phyloP scores from a whole-genome alignment of 2,113 vertebrate species.

The Tupaia tana region DNA sequence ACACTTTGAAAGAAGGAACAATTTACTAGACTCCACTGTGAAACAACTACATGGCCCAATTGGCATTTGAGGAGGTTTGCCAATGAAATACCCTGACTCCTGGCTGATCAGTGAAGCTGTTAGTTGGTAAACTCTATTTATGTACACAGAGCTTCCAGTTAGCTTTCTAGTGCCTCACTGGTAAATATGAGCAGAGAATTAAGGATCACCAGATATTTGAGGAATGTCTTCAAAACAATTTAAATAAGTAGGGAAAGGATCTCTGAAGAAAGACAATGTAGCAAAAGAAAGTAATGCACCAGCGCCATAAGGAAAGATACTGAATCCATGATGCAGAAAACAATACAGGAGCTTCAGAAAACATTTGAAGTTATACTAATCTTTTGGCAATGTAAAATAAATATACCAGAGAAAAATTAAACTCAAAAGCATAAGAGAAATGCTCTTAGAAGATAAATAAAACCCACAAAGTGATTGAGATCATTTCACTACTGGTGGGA shows the following conservation, averaged over 20 bases:
- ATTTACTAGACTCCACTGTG: background rate
- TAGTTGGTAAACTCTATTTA: background rate
- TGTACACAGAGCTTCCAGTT: background rate
- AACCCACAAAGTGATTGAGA: background rate
- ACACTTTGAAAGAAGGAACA: background rate
- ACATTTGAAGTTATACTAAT: background rate
- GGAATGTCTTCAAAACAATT: background rate
- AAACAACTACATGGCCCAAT: background rate
- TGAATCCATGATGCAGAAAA: conserved; percentile 8
- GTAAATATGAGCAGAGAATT: background rate
- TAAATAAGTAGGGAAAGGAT: background rate
- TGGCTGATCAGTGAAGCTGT: background rate
- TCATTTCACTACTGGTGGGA: background rate
- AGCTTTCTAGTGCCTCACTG: background rate
- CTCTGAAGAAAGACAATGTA: conserved; percentile 22
- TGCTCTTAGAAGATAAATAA: background rate
- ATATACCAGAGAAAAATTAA: background rate
- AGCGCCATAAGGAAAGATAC: background rate
- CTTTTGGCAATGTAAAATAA: conserved; percentile 29
- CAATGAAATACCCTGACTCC: background rate
- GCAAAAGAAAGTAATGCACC: background rate
- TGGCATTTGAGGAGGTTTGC: background rate
- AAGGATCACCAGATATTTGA: background rate
- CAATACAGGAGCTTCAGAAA: conserved; percentile 14
- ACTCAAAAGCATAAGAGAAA: background rate